A percentile compares a stretch with the other conserved stretches of the same genome.
phyloP scores from a whole-genome alignment of 2,797 vertebrate species.

The Hemibagrus guttatus region DNA sequence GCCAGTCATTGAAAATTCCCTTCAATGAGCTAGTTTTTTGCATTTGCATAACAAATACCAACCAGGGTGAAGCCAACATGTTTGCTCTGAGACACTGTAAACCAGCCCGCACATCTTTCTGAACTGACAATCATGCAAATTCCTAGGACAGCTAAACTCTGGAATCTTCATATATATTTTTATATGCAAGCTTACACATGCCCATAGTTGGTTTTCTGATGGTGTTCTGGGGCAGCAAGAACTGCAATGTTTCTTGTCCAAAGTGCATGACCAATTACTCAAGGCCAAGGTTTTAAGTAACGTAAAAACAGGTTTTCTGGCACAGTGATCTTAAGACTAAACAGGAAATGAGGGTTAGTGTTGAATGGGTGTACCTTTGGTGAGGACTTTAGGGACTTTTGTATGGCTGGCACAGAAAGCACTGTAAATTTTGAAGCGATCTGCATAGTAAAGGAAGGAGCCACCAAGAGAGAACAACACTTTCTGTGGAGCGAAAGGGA shows the following conservation, averaged over 20 bases:
- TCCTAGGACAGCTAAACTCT: background rate
- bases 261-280: background rate
- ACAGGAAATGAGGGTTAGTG: background rate
- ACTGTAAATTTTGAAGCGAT: conserved; percentile 98
- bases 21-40: too few relatives aligned
- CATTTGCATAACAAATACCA: too few relatives aligned
- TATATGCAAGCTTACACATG: background rate
- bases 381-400: conserved; percentile 94
- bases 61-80: background rate
- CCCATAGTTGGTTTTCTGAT: background rate
- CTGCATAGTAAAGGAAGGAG: conserved; percentile 96
- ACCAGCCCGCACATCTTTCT: background rate
- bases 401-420: conserved; percentile 98
- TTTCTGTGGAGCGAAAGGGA: conserved; percentile 76
- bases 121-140: background rate
- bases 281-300: background rate
- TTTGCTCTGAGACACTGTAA: too few relatives aligned
- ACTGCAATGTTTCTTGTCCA: background rate
- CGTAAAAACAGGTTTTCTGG: background rate
- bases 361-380: conserved; percentile 83
- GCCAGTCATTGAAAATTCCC: background rate
- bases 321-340: background rate
- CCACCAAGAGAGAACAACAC: conserved; percentile 95
- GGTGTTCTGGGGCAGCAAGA: too few relatives aligned
- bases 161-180: background rate